These are phyloP conservation scores for Conus betulinus DNA, from an alignment of 1,140 invertebrate species.

Conservation along the genomic window DNA sequence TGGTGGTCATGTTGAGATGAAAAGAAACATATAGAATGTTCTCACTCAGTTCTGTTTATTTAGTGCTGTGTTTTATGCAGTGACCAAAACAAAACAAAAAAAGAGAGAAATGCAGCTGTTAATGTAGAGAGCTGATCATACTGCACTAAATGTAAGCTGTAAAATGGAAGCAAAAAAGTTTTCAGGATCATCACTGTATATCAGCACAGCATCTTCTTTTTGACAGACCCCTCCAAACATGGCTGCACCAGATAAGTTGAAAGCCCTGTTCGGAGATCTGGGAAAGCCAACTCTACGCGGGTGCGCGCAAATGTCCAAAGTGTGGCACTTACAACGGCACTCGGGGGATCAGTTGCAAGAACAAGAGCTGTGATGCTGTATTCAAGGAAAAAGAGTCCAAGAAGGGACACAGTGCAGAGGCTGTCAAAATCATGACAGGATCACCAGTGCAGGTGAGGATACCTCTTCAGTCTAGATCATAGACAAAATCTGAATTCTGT, in stretches of 20 bases:
- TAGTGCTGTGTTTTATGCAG: too few relatives aligned
- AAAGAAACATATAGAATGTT: too few relatives aligned
- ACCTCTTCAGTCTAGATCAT: background rate
- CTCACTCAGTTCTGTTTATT: too few relatives aligned
- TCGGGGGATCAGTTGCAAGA: constrained; percentile 85
- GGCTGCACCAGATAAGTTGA: constrained; percentile 69
- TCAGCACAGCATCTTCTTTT: background rate
- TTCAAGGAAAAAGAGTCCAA: constrained; percentile 83
- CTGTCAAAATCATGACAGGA: constrained; percentile 83
- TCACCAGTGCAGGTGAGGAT: constrained; percentile 76
- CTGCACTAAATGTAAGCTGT: too few relatives aligned
- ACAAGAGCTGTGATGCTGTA: constrained; percentile 84
- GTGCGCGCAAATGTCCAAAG: constrained; percentile 85
- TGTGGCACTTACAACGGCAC: constrained; percentile 88
- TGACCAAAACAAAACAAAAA: too few relatives aligned
- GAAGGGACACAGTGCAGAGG: constrained; percentile 81
- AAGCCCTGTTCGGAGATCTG: constrained; percentile 79
- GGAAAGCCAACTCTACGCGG: constrained; percentile 84
- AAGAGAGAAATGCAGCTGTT: too few relatives aligned
- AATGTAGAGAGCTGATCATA: too few relatives aligned
- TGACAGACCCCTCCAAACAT: constrained; percentile 7
- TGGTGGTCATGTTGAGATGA: too few relatives aligned
- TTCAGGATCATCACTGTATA: too few relatives aligned
- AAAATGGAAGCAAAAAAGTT: too few relatives aligned
- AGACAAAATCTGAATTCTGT: background rate